These are phyloP conservation scores for Phallusia fumigata DNA, from an alignment of 23 tunicate species.

Conservation along the genomic window DNA sequence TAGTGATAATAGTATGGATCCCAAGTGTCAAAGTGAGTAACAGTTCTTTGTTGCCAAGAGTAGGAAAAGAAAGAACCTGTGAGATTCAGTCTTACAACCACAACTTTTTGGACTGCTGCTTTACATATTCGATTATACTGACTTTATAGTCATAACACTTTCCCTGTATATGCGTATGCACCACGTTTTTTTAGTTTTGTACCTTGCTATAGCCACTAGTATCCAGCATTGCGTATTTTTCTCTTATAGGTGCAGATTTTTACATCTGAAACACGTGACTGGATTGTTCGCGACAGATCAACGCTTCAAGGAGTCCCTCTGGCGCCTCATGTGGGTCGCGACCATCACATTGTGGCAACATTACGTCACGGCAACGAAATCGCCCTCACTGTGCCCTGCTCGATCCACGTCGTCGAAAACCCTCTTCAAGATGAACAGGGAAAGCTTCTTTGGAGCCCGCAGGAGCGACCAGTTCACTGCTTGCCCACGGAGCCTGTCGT, in stretches of 20 bases:
- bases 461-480: conserved; percentile 5
- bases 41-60: no score
- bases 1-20: no score
- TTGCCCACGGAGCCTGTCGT: conserved; percentile 33
- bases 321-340: conserved; percentile 21
- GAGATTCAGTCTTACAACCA: no score
- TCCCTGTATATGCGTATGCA: no score
- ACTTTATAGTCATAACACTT: no score
- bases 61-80: no score
- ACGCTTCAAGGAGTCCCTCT: conserved; percentile 63
- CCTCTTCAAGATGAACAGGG: neutral
- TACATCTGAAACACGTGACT: conserved; percentile 12
- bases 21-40: no score
- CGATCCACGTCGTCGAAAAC: conserved; percentile 17
- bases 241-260: conserved; percentile 19
- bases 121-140: no score
- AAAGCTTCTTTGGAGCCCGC: neutral
- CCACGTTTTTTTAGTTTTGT: no score
- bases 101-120: no score
- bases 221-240: neutral
- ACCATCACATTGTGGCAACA: conserved; percentile 15
- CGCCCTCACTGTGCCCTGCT: conserved; percentile 25
- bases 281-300: conserved; percentile 38
- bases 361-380: neutral
- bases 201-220: no score